These are phyloP conservation scores for Mantis religiosa DNA, from an alignment of 2,888 invertebrate species.

Conservation along the genomic window DNA sequence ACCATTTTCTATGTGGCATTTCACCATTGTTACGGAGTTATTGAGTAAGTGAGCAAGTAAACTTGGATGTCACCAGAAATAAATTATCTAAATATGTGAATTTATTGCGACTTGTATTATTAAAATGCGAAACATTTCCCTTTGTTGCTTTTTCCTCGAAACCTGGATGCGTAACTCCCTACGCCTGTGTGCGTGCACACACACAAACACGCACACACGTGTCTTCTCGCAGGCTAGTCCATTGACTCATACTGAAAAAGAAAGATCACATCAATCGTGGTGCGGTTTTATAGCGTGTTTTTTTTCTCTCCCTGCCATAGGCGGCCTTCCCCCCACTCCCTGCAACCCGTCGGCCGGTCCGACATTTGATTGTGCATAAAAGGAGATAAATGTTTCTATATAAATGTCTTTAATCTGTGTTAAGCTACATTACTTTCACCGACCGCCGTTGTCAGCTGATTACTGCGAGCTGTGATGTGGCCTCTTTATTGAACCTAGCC, in stretches of 20 bases:
- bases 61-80: no score
- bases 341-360: not conserved
- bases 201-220: not conserved
- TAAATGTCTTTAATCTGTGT: no score
- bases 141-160: no score
- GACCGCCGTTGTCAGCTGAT: no score
- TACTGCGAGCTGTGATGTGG: not conserved
- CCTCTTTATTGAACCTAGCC: not conserved
- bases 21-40: no score
- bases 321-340: not conserved
- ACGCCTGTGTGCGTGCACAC: not conserved
- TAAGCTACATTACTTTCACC: no score
- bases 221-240: not conserved
- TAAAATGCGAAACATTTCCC: no score
- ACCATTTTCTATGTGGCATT: no score
- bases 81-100: no score
- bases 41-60: no score
- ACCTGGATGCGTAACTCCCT: not conserved
- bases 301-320: not conserved
- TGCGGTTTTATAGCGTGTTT: not conserved
- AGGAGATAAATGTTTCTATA: not conserved
- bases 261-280: not conserved
- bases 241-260: not conserved
- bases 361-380: not conserved
- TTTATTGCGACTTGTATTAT: no score